Base-by-base conservation (phyloP, 2,113 vertebrate species). In the Calypte anna region DNA sequence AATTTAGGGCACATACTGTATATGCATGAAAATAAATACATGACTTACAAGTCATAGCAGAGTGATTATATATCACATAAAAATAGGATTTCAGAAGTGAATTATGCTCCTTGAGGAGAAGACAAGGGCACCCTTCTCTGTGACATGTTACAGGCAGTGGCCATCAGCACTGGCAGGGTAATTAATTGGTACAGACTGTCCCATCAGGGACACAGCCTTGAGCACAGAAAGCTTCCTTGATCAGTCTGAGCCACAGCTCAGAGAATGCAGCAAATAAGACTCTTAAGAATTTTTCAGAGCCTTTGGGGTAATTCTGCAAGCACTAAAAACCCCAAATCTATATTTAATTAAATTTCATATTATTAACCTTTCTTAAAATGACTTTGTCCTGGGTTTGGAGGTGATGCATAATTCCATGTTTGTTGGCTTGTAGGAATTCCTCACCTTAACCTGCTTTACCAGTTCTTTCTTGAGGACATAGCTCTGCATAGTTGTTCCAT, bases 361-460 rank as follows among this genome's bases (percentile, higher is more conserved):
- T 58, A 54, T 27, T 82, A 67, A 68, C 23, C 4, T 78, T 59
- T 40, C 68, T 68, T 74, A 76, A 70, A 70, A 67, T 61, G 21
- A 15, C 33, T 64, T 44, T 50, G 4, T 30, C 2, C 46, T 76
- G 25, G 7, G 5, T 84, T 90, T 74, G 68, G n/a, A 74, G 15
- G 59, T 67, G 31, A 15, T 31, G 19, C 28, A 2, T 74, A 55
- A 51, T 75, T 86, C 61, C 24, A 0, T 58, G 31, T 50, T 69
- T 28, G 23, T 90, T 70, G 81, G 67, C 33, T 16, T 15, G 43
- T 53, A 77, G 63, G 74, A 80, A 30, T 73, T 61, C 38, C 55
- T 77, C 14, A 58, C 12, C 16, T 77, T 77, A 87, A 73, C 81
- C 66, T 82, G 87, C 75, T 90, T 76, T 90, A 74, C 82, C 48